These are phyloP conservation scores for Catocala sponsa DNA, from an alignment of 2,888 invertebrate genomes.

Conservation along the genomic window DNA sequence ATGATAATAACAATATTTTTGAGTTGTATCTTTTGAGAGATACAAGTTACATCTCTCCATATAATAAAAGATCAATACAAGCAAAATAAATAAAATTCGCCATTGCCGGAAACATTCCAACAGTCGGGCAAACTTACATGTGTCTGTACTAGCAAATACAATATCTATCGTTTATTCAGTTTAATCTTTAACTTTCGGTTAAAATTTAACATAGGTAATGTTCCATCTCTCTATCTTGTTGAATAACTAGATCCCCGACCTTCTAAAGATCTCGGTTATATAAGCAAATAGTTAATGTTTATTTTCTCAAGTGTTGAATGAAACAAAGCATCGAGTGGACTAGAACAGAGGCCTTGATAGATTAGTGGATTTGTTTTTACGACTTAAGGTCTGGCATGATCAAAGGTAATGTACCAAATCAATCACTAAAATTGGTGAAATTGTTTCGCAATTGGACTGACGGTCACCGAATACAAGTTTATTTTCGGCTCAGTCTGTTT, in stretches of 20 bases:
- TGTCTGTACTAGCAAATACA: not conserved
- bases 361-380: conserved; percentile 19
- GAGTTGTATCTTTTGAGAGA: no score
- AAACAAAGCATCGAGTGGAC: conserved; percentile 35
- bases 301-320: conserved; percentile 43
- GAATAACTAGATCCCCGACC: conserved; percentile 43
- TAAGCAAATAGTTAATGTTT: conserved; percentile 43
- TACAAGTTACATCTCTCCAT: no score
- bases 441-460: not conserved
- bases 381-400: conserved; percentile 14
- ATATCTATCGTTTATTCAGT: conserved; percentile 19
- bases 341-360: conserved; percentile 19
- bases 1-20: no score
- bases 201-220: not conserved
- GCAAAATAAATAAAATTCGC: not conserved
- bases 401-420: conserved; percentile 2
- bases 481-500: no score
- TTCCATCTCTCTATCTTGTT: not conserved
- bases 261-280: conserved; percentile 37
- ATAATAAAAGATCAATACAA: no score
- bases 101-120: no score
- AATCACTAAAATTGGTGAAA: conserved; percentile 1
- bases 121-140: not conserved
- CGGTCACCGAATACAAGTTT: no score
- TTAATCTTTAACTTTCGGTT: not conserved